A percentile compares a stretch with the other conserved stretches of the same genome.
These are phyloP conservation scores for Planiliza haematocheilus DNA, from an alignment of 2,113 vertebrate genomes.

Conservation along the genomic window DNA sequence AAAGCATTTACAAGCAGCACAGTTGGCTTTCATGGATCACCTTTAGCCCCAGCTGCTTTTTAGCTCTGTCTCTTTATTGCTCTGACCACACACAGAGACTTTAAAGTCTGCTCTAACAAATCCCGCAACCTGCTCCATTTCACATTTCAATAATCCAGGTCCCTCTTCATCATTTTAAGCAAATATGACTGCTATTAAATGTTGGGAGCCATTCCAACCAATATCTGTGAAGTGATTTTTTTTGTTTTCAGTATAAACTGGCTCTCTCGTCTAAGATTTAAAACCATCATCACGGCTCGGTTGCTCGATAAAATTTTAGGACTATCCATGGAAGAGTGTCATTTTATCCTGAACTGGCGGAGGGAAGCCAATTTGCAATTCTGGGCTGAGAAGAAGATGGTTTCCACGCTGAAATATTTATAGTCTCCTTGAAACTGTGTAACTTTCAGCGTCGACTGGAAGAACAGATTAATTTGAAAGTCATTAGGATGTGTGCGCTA, in stretches of 20 bases:
- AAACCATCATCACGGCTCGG: constrained; percentile 42
- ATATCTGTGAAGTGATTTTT: neutral
- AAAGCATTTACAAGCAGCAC: constrained; percentile 22
- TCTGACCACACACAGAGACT: constrained; percentile 61
- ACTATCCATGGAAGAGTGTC: constrained; percentile 22
- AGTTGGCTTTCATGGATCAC: constrained; percentile 33
- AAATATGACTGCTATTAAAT: constrained; percentile 12
- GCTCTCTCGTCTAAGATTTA: constrained; percentile 26
- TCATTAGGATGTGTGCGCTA: constrained; percentile 63
- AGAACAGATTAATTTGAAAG: constrained; percentile 60
- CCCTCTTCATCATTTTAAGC: constrained; percentile 19
- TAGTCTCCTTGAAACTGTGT: constrained; percentile 59
- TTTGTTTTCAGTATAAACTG: constrained; percentile 42
- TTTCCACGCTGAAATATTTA: constrained; percentile 75
- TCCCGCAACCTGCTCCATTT: constrained; percentile 20
- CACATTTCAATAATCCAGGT: constrained; percentile 37
- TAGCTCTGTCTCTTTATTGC: constrained; percentile 38
- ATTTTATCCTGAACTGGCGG: constrained; percentile 44
- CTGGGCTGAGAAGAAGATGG: constrained; percentile 45
- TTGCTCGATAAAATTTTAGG: constrained; percentile 37
- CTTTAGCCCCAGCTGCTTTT: constrained; percentile 34
- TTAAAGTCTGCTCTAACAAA: constrained; percentile 30
- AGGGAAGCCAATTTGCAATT: constrained; percentile 61
- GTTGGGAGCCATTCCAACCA: neutral
- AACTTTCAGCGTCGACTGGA: constrained; percentile 48